These are phyloP conservation scores for Enteromius anoplus DNA, from an alignment of 2,797 vertebrate species.

Conservation along the genomic window DNA sequence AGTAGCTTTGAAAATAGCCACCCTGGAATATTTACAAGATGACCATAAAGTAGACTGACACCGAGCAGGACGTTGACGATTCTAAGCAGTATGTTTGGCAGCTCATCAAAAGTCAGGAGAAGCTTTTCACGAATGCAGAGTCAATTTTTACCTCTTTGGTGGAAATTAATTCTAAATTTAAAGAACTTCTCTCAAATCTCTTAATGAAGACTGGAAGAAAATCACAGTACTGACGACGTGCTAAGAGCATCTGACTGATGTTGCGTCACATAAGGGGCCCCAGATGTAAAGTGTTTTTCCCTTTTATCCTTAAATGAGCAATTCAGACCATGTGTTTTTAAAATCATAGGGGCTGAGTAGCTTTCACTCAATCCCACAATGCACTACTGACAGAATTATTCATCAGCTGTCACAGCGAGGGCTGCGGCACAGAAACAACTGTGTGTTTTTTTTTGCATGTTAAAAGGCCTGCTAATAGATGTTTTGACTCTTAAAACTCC, in stretches of 20 bases:
- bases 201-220: conserved; percentile 4
- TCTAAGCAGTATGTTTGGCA: neutral
- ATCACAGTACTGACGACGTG: neutral
- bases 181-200: conserved; percentile 8
- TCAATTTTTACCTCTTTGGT: conserved; percentile 1
- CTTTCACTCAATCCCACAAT: conserved; percentile 22
- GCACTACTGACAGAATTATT: neutral
- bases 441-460: conserved; percentile 1
- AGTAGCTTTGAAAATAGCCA: no score
- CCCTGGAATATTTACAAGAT: no score
- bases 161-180: conserved; percentile 21
- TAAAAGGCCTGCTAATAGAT: conserved; percentile 7
- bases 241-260: conserved; percentile 20
- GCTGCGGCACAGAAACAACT: neutral
- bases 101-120: neutral
- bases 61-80: neutral
- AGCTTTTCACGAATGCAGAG: neutral
- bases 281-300: conserved; percentile 25
- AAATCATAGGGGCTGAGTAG: neutral
- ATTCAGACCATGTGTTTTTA: conserved; percentile 11
- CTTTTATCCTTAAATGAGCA: conserved; percentile 17
- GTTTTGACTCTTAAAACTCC: conserved; percentile 16
- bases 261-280: conserved; percentile 23
- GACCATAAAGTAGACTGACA: neutral
- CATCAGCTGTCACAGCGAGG: conserved; percentile 1